phyloP scores from a whole-genome alignment of 1,140 invertebrate species.

The Rhagoletis pomonella region DNA sequence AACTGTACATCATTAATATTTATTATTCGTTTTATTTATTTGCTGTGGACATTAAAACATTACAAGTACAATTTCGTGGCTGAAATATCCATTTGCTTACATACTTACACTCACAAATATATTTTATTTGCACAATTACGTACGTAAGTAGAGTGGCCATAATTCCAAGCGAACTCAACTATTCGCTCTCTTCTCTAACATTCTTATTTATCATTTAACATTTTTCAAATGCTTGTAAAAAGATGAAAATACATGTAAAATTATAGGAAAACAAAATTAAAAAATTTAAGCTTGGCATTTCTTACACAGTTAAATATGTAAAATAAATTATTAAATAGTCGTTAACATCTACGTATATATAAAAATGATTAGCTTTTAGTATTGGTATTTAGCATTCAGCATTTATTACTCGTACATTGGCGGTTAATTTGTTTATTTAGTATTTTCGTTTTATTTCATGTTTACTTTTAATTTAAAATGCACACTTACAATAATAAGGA shows the following conservation, averaged over 20 bases:
- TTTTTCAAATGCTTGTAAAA: not conserved
- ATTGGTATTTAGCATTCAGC: conserved; percentile 30
- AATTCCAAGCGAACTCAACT: conserved; percentile 17
- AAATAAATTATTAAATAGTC: conserved; percentile 18
- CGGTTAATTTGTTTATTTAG: not conserved
- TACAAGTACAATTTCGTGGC: not conserved
- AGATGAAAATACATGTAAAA: not conserved
- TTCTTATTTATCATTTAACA: conserved; percentile 9
- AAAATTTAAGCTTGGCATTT: not conserved
- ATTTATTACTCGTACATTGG: not conserved
- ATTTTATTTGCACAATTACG: not conserved
- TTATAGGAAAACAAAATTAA: not conserved
- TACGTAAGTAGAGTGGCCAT: not conserved
- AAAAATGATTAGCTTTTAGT: conserved; percentile 19
- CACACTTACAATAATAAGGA: conserved; percentile 24
- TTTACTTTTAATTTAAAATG: conserved; percentile 20
- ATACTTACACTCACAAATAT: not conserved
- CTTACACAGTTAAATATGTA: not conserved
- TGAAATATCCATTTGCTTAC: conserved; percentile 13
- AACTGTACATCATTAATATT: conserved; percentile 46
- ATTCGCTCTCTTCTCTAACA: not conserved
- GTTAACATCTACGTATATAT: not conserved
- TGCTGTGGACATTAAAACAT: conserved; percentile 35
- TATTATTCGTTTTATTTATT: conserved; percentile 46
- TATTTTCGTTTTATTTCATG: not conserved